phyloP scores from a whole-genome alignment of 2,113 vertebrate genomes.

The Pleuronectes platessa region DNA sequence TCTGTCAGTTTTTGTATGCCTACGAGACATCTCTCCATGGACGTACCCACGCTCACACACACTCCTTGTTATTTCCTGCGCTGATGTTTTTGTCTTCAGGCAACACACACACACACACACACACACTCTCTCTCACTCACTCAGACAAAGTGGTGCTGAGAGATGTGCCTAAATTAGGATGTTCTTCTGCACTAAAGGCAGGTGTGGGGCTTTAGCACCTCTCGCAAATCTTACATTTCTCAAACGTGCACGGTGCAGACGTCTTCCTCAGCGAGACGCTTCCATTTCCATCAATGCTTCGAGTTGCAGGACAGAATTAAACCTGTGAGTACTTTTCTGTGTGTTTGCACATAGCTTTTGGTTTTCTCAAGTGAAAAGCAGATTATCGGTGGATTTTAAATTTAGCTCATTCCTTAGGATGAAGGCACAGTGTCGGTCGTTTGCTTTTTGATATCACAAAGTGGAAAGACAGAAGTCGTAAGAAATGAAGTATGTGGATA shows the following conservation, averaged over 20 bases:
- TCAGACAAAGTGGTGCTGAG: conserved; percentile 45
- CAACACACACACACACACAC: conserved; percentile 27
- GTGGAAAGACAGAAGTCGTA: neutral
- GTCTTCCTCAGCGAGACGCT: conserved; percentile 9
- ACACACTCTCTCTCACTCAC: conserved; percentile 13
- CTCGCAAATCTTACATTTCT: conserved; percentile 38
- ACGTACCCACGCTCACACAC: neutral
- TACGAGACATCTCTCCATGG: conserved; percentile 27
- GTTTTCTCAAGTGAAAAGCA: conserved; percentile 38
- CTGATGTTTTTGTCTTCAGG: conserved; percentile 25
- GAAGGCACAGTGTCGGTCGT: neutral
- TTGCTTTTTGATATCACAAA: conserved; percentile 3
- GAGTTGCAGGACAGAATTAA: conserved; percentile 18
- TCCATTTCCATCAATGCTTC: conserved; percentile 46
- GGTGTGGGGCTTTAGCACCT: conserved; percentile 55
- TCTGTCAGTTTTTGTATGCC: conserved; percentile 35
- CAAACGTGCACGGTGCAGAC: conserved; percentile 33
- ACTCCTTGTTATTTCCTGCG: conserved; percentile 27
- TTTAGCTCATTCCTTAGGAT: conserved; percentile 8
- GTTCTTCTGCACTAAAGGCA: conserved; percentile 43
- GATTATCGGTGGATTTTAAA: conserved; percentile 24
- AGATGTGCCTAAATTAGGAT: conserved; percentile 64
- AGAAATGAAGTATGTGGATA: neutral
- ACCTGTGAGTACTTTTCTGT: neutral
- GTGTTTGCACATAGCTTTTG: conserved; percentile 10